phyloP scores from a whole-genome alignment of 2,888 invertebrate species.

The Drosophila mimetica region DNA sequence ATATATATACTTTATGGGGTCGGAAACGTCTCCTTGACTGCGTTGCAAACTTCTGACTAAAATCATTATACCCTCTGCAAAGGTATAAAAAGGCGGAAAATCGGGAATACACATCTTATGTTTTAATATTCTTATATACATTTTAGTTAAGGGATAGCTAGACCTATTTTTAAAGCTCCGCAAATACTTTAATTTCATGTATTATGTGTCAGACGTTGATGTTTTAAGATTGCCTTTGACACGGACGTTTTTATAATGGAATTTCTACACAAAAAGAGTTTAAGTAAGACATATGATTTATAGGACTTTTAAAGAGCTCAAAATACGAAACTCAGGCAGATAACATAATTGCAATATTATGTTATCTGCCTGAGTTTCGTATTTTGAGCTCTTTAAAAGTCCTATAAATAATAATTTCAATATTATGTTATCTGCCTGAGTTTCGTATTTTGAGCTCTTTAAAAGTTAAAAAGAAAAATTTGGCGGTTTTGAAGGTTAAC shows the following conservation, averaged over 20 bases:
- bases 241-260: not conserved
- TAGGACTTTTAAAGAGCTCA: not conserved
- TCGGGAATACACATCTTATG: not conserved
- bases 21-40: too few relatives aligned
- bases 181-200: not conserved
- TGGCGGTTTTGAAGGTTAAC: not conserved
- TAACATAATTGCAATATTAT: too few relatives aligned
- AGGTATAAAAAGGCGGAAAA: too few relatives aligned
- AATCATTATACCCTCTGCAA: too few relatives aligned
- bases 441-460: not conserved
- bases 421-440: not conserved
- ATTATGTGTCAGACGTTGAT: not conserved
- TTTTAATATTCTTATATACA: not conserved
- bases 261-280: not conserved
- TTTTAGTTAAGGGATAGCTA: not conserved
- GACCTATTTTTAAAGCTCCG: not conserved
- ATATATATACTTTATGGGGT: too few relatives aligned
- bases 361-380: not conserved
- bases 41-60: too few relatives aligned
- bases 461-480: not conserved
- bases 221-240: not conserved
- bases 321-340: not conserved
- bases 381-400: not conserved
- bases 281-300: not conserved
- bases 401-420: too few relatives aligned